Evolutionary conservation across 2,888 invertebrate genomes (phyloP).

Genomic region (Craniophora ligustri): DNA sequence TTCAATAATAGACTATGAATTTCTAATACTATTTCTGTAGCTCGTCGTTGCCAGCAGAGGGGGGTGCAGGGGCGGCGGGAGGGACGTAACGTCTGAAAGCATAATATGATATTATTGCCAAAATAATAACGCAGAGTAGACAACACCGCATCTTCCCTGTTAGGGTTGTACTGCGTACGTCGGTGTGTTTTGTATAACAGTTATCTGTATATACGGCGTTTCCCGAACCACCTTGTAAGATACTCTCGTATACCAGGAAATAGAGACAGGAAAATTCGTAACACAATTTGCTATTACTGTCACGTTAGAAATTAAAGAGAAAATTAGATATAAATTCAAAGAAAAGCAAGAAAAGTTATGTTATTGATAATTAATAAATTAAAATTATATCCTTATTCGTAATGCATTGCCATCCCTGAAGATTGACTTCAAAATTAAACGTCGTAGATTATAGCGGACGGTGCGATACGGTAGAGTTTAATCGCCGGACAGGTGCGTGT

Average conservation of each 20-base stretch:
- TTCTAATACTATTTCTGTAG: conserved; percentile 81
- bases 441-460: conserved; percentile 66
- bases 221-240: background rate
- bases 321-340: background rate
- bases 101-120: conserved; percentile 81
- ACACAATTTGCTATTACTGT: background rate
- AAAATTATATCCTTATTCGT: background rate
- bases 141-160: conserved; percentile 61
- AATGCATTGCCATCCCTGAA: conserved; percentile 52
- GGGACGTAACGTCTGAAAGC: conserved; percentile 69
- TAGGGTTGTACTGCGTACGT: conserved; percentile 57
- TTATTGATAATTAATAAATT: too few relatives aligned
- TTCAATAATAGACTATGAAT: conserved; percentile 81
- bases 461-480: conserved; percentile 69
- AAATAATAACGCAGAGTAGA: conserved; percentile 77
- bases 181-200: conserved; percentile 30
- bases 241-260: background rate
- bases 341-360: too few relatives aligned
- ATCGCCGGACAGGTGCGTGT: conserved; percentile 80
- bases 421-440: conserved; percentile 67
- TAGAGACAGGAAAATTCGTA: background rate
- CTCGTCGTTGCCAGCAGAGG: conserved; percentile 69
- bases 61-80: conserved; percentile 49
- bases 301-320: background rate
- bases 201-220: conserved; percentile 1